phyloP scores from a whole-genome alignment of 2,113 vertebrate genomes.

The Xiphorhynchus elegans region DNA sequence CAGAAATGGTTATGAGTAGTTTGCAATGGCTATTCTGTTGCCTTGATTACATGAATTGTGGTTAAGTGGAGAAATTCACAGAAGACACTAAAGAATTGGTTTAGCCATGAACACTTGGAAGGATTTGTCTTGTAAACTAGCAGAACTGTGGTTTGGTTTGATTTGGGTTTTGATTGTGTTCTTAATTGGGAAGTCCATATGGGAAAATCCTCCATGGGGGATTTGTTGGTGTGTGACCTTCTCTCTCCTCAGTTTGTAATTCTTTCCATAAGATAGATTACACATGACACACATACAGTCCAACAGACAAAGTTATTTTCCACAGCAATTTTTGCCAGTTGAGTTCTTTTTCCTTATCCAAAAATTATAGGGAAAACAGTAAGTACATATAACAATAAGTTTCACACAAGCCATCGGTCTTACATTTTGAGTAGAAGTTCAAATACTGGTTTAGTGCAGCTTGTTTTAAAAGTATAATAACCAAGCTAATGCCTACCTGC shows the following conservation, averaged over 20 bases:
- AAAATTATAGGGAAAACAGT: background rate
- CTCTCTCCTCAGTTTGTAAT: background rate
- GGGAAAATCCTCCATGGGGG: background rate
- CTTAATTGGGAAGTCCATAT: background rate
- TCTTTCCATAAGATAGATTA: background rate
- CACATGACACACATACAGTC: background rate
- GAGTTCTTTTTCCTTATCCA: background rate
- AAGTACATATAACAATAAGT: background rate
- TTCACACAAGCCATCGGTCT: background rate
- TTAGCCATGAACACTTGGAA: background rate
- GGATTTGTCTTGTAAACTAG: background rate
- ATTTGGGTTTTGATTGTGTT: background rate
- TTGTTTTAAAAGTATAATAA: background rate
- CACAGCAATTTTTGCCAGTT: background rate
- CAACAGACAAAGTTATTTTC: background rate
- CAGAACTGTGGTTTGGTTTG: background rate
- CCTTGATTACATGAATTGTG: background rate
- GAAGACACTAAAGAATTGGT: background rate
- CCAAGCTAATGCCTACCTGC: background rate
- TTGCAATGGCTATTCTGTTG: background rate
- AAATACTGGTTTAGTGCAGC: background rate
- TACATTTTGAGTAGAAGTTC: background rate
- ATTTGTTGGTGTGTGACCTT: conserved; percentile 25
- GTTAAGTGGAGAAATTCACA: background rate
- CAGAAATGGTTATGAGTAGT: background rate